These are phyloP conservation scores for Pseudopodoces humilis DNA, from an alignment of 2,113 vertebrate genomes.

Conservation along the genomic window DNA sequence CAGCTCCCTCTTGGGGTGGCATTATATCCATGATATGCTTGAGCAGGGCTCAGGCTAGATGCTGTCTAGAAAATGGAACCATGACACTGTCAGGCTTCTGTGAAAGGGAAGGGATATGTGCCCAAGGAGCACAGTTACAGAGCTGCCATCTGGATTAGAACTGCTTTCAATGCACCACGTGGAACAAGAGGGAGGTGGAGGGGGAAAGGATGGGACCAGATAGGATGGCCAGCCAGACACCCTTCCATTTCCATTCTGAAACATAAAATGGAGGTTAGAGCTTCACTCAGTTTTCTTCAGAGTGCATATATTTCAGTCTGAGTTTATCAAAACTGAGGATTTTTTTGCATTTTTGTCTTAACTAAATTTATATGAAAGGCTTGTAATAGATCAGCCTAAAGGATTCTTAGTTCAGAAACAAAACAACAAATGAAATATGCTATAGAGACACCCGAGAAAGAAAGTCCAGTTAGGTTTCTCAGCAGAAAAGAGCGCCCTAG, in stretches of 20 bases:
- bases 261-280: not conserved
- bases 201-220: not conserved
- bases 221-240: not conserved
- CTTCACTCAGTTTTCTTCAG: not conserved
- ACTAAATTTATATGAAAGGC: not conserved
- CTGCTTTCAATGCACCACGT: not conserved
- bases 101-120: not conserved
- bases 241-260: not conserved
- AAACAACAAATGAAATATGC: not conserved
- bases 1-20: not conserved
- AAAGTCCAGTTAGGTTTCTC: not conserved
- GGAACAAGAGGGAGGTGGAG: not conserved
- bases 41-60: not conserved
- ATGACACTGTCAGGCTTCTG: rapidly evolving
- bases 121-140: not conserved
- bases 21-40: not conserved
- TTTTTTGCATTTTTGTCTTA: not conserved
- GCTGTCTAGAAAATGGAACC: not conserved
- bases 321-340: not conserved
- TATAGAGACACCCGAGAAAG: not conserved
- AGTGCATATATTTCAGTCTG: not conserved
- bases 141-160: not conserved
- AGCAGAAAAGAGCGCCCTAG: not conserved
- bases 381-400: not conserved
- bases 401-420: not conserved